Conservation (phyloP, 2,113 vertebrate genomes). For the Carettochelys insculpta region DNA sequence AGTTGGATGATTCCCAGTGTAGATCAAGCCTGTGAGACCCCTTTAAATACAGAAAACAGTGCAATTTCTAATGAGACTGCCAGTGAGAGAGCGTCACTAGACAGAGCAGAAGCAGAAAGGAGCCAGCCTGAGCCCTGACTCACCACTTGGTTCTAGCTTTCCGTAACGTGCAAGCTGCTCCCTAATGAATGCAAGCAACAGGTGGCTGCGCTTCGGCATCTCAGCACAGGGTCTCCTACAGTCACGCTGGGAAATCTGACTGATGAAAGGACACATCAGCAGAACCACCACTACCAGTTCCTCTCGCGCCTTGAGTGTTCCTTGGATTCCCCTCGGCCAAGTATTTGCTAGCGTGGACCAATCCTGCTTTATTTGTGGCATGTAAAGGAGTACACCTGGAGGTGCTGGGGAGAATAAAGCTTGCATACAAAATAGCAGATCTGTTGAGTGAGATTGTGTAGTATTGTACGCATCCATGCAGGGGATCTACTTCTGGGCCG, state of each 20-base stretch:
- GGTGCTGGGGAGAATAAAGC: neutral
- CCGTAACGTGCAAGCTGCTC: neutral
- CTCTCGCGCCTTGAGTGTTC: neutral
- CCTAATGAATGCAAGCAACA: neutral
- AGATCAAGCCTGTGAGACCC: neutral
- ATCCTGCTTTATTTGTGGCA: neutral
- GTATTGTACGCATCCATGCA: neutral
- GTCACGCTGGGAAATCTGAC: neutral
- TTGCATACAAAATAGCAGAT: neutral
- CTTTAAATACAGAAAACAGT: neutral
- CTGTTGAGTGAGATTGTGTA: neutral
- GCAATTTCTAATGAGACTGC: neutral
- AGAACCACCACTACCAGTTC: neutral
- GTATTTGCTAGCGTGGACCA: accelerated
- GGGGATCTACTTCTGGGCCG: neutral
- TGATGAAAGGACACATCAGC: neutral
- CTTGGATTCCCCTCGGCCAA: neutral
- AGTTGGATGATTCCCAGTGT: too few species aligned
- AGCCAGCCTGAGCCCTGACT: neutral
- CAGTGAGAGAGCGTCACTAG: neutral
- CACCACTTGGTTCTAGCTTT: neutral
- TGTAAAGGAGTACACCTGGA: neutral
- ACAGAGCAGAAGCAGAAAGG: neutral
- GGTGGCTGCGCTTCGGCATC: neutral
- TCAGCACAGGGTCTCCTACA: neutral